phyloP scores from a whole-genome alignment of 2,888 invertebrate genomes.

The Leptodirus hochenwartii region DNA sequence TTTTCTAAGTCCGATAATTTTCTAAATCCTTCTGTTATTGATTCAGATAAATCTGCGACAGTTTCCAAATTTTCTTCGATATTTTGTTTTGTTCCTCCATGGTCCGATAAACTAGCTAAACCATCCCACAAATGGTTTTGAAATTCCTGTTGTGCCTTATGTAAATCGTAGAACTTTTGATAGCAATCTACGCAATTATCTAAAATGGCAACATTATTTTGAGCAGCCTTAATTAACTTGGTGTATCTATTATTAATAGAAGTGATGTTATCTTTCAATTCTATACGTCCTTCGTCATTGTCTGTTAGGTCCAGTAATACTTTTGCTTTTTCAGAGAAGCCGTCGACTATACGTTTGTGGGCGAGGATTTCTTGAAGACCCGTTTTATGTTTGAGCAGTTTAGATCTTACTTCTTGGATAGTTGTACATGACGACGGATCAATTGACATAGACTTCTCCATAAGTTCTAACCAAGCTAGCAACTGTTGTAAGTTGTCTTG shows the following conservation, averaged over 20 bases:
- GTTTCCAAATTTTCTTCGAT: constrained; percentile 67
- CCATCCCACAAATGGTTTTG: constrained; percentile 84
- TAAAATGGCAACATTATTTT: constrained; percentile 48
- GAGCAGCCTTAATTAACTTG: constrained; percentile 44
- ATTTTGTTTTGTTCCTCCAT: constrained; percentile 69
- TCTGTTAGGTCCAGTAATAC: constrained; percentile 41
- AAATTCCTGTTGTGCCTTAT: constrained; percentile 74
- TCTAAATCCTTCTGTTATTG: constrained; percentile 55
- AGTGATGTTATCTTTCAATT: constrained; percentile 49
- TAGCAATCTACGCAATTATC: constrained; percentile 64
- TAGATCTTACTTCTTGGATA: constrained; percentile 69
- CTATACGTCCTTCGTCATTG: constrained; percentile 35
- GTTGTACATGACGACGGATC: constrained; percentile 55
- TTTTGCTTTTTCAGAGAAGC: constrained; percentile 71
- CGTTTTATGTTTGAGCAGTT: constrained; percentile 70
- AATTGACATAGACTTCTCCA: constrained; percentile 62
- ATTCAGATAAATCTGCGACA: constrained; percentile 62
- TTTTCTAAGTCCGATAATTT: constrained; percentile 59
- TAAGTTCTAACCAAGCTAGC: constrained; percentile 67
- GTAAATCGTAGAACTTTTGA: constrained; percentile 71
- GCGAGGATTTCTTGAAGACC: constrained; percentile 76
- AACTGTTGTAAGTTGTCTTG: constrained; percentile 73
- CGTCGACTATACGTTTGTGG: constrained; percentile 80
- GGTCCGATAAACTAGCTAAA: constrained; percentile 64
- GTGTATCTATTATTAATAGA: constrained; percentile 64